Evolutionary conservation across 2,888 invertebrate genomes (phyloP), one percentile per base, ranked within the genome.

Genomic region (Diplazon laetatorius): DNA sequence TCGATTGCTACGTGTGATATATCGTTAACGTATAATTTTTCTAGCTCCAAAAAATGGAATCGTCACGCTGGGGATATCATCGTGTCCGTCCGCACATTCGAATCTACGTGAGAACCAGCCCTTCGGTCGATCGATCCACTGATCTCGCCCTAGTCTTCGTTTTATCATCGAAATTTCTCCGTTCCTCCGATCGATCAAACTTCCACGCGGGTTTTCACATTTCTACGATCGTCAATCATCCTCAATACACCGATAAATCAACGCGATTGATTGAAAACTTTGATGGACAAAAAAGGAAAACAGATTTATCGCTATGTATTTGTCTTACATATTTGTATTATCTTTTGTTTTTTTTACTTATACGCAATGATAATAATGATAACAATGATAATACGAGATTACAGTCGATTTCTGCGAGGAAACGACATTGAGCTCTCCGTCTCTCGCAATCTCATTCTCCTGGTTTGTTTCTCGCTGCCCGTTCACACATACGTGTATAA

Each of bases 251-350:
- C 62, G 70, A 68, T 72, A 48, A 60, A 77, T 52, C 35, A 59
- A 55, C 55, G 18, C 42, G 55, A 30, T 62, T 72, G 75, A 85
- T 85, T 84, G 80, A 85, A 59, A 86, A 86, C n/a, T 81, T 83
- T 80, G 75, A 82, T 83, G 82, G 81, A 83, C 84, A n/a, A n/a
- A n/a, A n/a, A n/a, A n/a, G n/a, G n/a, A n/a, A n/a, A n/a, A 80
- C 79, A 76, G 83, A 84, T 83, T 71, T 81, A 79, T 80, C 79
- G 65, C 66, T 73, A 65, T 46, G 46, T 66, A 70, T 75, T 65
- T 80, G 73, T 83, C 70, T 80, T 66, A 76, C 81, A 50, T 8
- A 14, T 25, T 14, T 50, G 48, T 10, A 76, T 74, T 76, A 78
- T 73, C 76, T 52, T 76, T 48, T 55, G 46, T 52, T 76, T 39